Evolutionary conservation across 1,140 invertebrate species (phyloP).

Genomic region (Listronotus bonariensis): DNA sequence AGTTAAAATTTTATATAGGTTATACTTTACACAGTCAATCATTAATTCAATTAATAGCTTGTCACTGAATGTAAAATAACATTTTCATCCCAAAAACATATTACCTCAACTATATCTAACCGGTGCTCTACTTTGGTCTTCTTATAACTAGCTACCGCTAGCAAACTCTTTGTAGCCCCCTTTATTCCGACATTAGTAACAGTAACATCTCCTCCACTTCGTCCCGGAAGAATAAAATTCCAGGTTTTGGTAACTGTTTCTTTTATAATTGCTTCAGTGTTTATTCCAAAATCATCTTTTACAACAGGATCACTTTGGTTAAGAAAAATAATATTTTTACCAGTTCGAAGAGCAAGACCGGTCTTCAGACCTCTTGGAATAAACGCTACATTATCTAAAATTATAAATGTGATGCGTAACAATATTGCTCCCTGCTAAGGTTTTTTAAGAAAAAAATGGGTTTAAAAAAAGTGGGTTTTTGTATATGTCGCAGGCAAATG

Average conservation of each 20-base stretch:
- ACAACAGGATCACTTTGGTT: constrained; percentile 34
- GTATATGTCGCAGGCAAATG: too few relatives aligned
- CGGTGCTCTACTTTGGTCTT: constrained; percentile 42
- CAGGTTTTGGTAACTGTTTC: constrained; percentile 29
- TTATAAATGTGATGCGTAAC: too few relatives aligned
- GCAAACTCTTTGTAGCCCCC: constrained; percentile 34
- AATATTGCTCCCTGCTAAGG: too few relatives aligned
- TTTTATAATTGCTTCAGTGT: constrained; percentile 36
- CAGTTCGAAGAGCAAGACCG: constrained; percentile 45
- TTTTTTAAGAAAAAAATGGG: too few relatives aligned
- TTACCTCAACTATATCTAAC: constrained; percentile 50
- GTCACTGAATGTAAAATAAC: too few relatives aligned
- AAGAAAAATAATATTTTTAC: constrained; percentile 41
- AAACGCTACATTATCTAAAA: constrained; percentile 48
- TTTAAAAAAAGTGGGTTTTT: too few relatives aligned
- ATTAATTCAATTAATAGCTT: too few relatives aligned
- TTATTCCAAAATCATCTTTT: constrained; percentile 18
- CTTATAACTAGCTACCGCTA: constrained; percentile 47
- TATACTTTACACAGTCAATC: too few relatives aligned
- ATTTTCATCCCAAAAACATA: not conserved
- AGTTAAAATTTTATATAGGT: too few relatives aligned
- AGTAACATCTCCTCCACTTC: constrained; percentile 40
- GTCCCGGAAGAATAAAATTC: constrained; percentile 37
- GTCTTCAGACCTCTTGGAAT: constrained; percentile 47
- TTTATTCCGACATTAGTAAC: constrained; percentile 46